Base-by-base conservation (phyloP, 1,140 invertebrate genomes). In the Eurosta solidaginis region DNA sequence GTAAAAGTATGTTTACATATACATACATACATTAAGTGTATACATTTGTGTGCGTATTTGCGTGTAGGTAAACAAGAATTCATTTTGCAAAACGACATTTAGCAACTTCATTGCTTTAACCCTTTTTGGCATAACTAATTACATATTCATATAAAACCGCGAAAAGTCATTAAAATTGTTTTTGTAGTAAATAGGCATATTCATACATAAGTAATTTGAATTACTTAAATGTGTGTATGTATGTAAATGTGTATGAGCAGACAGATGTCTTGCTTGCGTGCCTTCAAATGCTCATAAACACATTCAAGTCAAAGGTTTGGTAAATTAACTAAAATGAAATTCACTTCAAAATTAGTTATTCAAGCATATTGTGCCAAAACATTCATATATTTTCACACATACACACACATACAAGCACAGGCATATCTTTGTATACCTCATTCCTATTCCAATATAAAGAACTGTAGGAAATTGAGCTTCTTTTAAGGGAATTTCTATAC, bases 121-220 rank as follows among this genome's bases (percentile, higher is more conserved):
- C 59, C 59, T 68, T 68, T 52, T 68, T 40, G 33, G 59, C 59
- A 68, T 68, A n/a, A 68, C 59, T 68, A 68, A 68, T 68, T 68
- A n/a, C n/a, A n/a, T n/a, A 68, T 68, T 68, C 59, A 68, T 68
- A n/a, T n/a, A 36, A 68, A 59, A 68, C 59, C 59, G 59, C 59
- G 59, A 40, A 68, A 68, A 68, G 59, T 68, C 59, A 68, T 68
- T 68, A 68, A 36, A 68, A 40, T 68, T 68, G 40, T 68, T n/a
- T n/a, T 68, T 68, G 59, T 36, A 20, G 59, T 36, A 36, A 68
- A 68, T 47, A 47, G 12, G n/a, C 14, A 47, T 14, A 10, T 47
- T 17, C 45, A 47, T 47, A 47, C 45, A 47, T 47, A 10, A 47
- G 45, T 47, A 47, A 17, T 10, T 17, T 54, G 27, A 3, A 52